Evolutionary conservation across 2,888 invertebrate species (phyloP).

Genomic region (Meliscaeva auricollis): DNA sequence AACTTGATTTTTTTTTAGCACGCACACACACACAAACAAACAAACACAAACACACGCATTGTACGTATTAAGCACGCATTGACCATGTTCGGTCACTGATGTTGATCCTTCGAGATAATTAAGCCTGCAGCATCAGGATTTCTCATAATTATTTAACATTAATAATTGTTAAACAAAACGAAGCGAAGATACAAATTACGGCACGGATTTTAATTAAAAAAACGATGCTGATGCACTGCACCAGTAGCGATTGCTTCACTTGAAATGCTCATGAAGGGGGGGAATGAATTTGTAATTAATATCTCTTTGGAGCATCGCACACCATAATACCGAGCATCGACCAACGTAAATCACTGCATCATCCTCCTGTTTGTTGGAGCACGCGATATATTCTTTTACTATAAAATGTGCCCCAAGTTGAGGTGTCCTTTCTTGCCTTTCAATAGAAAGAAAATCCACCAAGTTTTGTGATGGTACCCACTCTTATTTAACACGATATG

Average conservation of each 20-base stretch:
- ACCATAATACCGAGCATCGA: not conserved
- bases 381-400: conserved; percentile 12
- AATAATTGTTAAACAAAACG: conserved; percentile 55
- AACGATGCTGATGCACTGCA: conserved; percentile 54
- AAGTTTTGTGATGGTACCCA: conserved; percentile 34
- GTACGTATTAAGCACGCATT: not conserved
- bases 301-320: conserved; percentile 40
- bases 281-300: conserved; percentile 63
- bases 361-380: conserved; percentile 3
- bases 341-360: conserved; percentile 45
- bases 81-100: conserved; percentile 26
- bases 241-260: conserved; percentile 21
- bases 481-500: conserved; percentile 38
- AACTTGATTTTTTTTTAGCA: conserved; percentile 18
- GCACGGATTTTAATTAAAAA: conserved; percentile 69
- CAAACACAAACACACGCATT: not conserved
- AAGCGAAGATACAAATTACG: conserved; percentile 50
- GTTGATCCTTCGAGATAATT: conserved; percentile 30
- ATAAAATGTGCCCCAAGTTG: not conserved
- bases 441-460: conserved; percentile 18
- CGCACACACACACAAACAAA: conserved; percentile 11
- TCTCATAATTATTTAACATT: conserved; percentile 65
- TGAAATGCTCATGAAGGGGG: conserved; percentile 18
- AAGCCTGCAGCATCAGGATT: conserved; percentile 40
- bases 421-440: conserved; percentile 3